These are phyloP conservation scores for Pentalonia nigronervosa DNA, from an alignment of 1,140 invertebrate genomes.

Conservation along the genomic window DNA sequence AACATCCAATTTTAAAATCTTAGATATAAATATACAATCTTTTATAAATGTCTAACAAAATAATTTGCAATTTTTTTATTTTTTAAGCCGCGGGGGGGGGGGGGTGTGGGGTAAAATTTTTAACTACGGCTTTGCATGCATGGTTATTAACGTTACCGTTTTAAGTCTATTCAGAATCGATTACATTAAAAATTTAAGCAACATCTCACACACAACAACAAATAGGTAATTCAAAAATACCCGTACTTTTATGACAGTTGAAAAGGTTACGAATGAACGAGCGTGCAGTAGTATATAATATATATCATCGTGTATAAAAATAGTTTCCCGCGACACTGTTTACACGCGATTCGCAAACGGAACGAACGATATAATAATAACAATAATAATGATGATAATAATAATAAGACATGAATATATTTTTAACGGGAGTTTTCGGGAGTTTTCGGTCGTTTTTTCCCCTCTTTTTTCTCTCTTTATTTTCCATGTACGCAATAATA, in stretches of 20 bases:
- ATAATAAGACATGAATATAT: slow-evolving; percentile 26
- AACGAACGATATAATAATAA: slow-evolving; percentile 14
- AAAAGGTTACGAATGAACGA: neutral
- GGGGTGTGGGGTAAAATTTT: too few species aligned
- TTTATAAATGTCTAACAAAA: too few species aligned
- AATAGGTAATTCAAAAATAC: too few species aligned
- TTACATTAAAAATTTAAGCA: too few species aligned
- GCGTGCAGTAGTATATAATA: neutral
- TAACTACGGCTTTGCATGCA: too few species aligned
- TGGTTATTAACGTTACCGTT: too few species aligned
- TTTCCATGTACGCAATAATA: neutral
- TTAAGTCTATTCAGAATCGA: too few species aligned
- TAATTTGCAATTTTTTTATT: too few species aligned
- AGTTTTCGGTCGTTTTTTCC: neutral
- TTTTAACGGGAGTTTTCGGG: slow-evolving; percentile 1
- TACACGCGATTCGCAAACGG: slow-evolving; percentile 23
- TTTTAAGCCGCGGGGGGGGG: too few species aligned
- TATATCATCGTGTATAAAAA: neutral
- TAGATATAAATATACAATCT: too few species aligned
- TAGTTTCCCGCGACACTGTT: neutral
- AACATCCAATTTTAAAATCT: too few species aligned
- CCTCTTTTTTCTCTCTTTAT: neutral
- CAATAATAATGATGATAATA: neutral
- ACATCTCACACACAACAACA: too few species aligned
- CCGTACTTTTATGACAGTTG: neutral